These are phyloP conservation scores for Cheilosia variabilis DNA, from an alignment of 2,888 invertebrate genomes.

Conservation along the genomic window DNA sequence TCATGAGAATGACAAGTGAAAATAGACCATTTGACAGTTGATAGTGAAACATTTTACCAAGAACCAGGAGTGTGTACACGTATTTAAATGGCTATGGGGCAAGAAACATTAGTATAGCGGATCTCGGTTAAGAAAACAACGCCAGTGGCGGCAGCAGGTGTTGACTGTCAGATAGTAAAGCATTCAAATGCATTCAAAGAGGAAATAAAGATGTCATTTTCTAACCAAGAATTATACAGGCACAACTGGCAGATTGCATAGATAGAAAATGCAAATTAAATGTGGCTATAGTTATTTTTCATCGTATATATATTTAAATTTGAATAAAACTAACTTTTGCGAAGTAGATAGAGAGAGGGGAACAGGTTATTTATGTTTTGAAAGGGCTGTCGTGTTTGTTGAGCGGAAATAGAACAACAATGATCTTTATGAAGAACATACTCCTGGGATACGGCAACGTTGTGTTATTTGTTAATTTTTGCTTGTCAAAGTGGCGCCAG, in stretches of 20 bases:
- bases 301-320: constrained; percentile 12
- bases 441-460: too few relatives aligned
- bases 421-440: not conserved
- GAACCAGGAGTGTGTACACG: not conserved
- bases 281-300: not conserved
- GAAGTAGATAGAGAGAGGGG: not conserved
- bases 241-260: constrained; percentile 46
- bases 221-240: constrained; percentile 28
- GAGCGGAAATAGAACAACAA: not conserved
- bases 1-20: constrained; percentile 47
- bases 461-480: too few relatives aligned
- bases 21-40: constrained; percentile 62
- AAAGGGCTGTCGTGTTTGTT: not conserved
- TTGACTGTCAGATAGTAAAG: constrained; percentile 62
- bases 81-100: not conserved
- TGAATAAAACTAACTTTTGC: not conserved
- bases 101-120: not conserved
- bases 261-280: constrained; percentile 36
- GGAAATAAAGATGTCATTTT: constrained; percentile 58
- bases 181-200: constrained; percentile 51
- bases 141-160: constrained; percentile 54
- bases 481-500: too few relatives aligned
- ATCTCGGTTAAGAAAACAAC: constrained; percentile 52
- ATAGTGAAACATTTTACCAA: constrained; percentile 6
- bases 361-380: not conserved